Evolutionary conservation across 2,797 vertebrate species (phyloP).

Genomic region (Prunella strophiata): DNA sequence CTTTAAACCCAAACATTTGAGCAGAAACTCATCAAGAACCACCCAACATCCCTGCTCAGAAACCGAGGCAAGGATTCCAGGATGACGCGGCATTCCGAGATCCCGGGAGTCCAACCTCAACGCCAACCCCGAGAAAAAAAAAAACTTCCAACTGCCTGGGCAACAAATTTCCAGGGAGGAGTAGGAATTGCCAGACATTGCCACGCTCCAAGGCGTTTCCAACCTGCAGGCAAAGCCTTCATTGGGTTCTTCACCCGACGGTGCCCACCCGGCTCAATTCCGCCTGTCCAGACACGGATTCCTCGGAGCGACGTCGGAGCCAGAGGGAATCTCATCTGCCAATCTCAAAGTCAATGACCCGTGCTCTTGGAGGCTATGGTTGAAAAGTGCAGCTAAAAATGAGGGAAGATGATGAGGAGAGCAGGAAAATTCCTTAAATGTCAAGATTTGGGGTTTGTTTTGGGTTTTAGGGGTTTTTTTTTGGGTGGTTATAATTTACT

Average conservation of each 20-base stretch:
- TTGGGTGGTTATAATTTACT: not conserved
- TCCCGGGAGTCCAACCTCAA: fast-evolving
- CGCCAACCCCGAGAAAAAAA: fast-evolving
- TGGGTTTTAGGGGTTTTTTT: not conserved
- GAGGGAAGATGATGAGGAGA: not conserved
- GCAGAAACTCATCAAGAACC: not conserved
- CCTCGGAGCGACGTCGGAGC: not conserved
- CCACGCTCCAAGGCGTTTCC: fast-evolving
- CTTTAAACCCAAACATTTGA: not conserved
- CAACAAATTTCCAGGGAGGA: not conserved
- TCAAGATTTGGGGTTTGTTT: not conserved
- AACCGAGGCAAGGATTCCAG: fast-evolving
- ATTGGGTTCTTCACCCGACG: not conserved
- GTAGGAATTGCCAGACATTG: not conserved
- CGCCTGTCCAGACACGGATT: not conserved
- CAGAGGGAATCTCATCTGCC: not conserved
- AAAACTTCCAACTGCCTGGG: too few relatives aligned
- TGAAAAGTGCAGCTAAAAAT: not conserved
- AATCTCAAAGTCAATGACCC: not conserved
- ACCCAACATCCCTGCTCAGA: not conserved
- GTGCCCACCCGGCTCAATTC: not conserved
- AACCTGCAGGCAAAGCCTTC: fast-evolving
- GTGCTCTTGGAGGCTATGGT: not conserved
- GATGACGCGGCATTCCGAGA: fast-evolving
- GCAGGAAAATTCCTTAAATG: not conserved